These are phyloP conservation scores for Terrapene triunguis DNA, from an alignment of 2,113 vertebrate genomes.

Conservation along the genomic window DNA sequence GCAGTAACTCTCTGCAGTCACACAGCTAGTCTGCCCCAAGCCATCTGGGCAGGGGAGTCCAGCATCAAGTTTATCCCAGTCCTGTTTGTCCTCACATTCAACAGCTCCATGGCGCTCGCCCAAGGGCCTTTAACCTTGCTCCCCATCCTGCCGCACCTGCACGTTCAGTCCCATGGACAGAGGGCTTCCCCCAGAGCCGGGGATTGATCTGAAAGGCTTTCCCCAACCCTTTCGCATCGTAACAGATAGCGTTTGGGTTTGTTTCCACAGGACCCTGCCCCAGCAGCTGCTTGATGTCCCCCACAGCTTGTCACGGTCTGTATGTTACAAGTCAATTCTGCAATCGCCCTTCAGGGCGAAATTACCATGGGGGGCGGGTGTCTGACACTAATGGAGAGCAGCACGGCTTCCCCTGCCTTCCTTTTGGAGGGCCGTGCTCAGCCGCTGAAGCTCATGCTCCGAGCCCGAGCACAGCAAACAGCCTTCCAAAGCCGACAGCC, in stretches of 20 bases:
- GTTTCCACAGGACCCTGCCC: neutral
- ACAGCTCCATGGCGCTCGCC: neutral
- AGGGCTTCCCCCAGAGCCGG: neutral
- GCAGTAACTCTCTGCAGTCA: neutral
- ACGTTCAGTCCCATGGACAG: neutral
- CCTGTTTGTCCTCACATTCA: neutral
- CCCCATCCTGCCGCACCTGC: neutral
- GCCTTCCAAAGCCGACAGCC: neutral
- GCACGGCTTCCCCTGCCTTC: neutral
- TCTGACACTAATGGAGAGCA: neutral
- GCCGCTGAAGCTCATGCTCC: neutral
- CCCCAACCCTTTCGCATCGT: neutral
- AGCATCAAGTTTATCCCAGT: neutral
- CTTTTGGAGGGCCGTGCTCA: neutral
- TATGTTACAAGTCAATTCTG: conserved; percentile 10
- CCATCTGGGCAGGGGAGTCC: neutral
- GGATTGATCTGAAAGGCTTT: neutral
- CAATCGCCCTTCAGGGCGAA: neutral
- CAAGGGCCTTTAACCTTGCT: neutral
- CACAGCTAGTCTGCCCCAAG: neutral
- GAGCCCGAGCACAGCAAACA: neutral
- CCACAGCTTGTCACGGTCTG: conserved; percentile 32
- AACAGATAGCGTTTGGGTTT: neutral
- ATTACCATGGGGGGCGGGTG: neutral
- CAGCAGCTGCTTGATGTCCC: neutral